Base-by-base conservation (phyloP, 2,113 vertebrate genomes). In the Heptranchias perlo region DNA sequence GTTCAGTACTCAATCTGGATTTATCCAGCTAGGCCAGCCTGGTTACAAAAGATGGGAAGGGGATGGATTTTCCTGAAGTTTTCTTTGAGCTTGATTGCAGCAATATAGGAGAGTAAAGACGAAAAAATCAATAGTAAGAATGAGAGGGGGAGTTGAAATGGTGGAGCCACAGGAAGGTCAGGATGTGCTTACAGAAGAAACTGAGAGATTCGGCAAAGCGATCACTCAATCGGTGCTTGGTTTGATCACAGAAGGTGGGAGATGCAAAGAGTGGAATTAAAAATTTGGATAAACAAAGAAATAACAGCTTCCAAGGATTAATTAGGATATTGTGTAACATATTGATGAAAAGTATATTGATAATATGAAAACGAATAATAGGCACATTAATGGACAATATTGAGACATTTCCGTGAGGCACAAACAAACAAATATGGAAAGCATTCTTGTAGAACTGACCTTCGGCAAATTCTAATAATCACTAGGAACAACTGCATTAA, bases 1-100 rank as follows among this genome's bases (percentile, higher is more conserved):
- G 94, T 95, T 58, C 47, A 52, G 94, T 69, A 69, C 64, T 49
- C 94, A 69, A 69, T 69, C 62, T 95, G 28, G 94, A 69, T 73
- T 95, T 69, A 67, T 52, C 64, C 65, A 95, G 44, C 28, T 73
- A 52, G 44, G n/a, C 47, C 44, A 52, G 47, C 64, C 31, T 44
- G 8, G 94, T 69, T 52, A 47, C 23, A 95, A 62, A 47, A 67
- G 47, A 58, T 69, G 64, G 65, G 94, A 95, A 62, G 58, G 58
- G 58, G 89, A 93, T 39, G 54, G 16, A 89, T 89, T 89, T 54
- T 89, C 49, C 28, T 89, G 21, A 89, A 89, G 86, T 93, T 92
- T 39, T 92, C 35, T 35, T 92, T 92, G 58, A 92, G 16, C 35
- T 93, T 64, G 58, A 93, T 64, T 93, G 6, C 58, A n/a, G 13